phyloP scores from a whole-genome alignment of 2,797 vertebrate species.

The Cynopterus sphinx region DNA sequence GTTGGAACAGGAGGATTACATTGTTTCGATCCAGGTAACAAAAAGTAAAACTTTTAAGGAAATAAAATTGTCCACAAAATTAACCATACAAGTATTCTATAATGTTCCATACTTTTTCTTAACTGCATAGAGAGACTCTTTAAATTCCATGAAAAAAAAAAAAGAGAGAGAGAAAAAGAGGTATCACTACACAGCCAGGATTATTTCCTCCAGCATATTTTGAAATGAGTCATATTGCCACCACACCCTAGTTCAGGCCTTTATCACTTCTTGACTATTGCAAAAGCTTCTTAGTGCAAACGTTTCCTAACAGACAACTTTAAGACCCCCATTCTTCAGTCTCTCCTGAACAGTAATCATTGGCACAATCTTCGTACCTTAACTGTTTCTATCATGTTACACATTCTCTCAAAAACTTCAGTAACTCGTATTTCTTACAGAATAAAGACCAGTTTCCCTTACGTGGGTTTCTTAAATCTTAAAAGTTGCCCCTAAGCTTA shows the following conservation, averaged over 20 bases:
- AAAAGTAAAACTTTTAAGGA: constrained; percentile 45
- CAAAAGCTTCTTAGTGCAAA: neutral
- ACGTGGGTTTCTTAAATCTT: neutral
- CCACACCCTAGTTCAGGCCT: neutral
- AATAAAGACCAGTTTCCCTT: neutral
- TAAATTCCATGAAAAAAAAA: neutral
- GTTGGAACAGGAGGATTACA: neutral
- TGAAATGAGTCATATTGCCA: constrained; percentile 25
- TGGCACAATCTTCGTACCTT: neutral
- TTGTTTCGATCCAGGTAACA: constrained; percentile 41
- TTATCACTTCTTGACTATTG: neutral
- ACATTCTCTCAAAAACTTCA: neutral
- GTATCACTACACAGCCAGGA: neutral
- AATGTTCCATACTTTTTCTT: neutral
- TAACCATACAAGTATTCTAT: neutral
- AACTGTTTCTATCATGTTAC: neutral
- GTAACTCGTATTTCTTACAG: neutral
- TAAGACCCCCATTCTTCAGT: neutral
- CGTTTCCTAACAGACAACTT: neutral
- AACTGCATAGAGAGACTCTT: neutral
- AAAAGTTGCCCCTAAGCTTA: neutral
- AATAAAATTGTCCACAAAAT: constrained; percentile 27
- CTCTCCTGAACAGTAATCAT: neutral
- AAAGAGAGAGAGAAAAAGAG: neutral
- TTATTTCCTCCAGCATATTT: constrained; percentile 6